Evolutionary conservation across 2,888 invertebrate genomes (phyloP).

Genomic region (Ectemnius lituratus): DNA sequence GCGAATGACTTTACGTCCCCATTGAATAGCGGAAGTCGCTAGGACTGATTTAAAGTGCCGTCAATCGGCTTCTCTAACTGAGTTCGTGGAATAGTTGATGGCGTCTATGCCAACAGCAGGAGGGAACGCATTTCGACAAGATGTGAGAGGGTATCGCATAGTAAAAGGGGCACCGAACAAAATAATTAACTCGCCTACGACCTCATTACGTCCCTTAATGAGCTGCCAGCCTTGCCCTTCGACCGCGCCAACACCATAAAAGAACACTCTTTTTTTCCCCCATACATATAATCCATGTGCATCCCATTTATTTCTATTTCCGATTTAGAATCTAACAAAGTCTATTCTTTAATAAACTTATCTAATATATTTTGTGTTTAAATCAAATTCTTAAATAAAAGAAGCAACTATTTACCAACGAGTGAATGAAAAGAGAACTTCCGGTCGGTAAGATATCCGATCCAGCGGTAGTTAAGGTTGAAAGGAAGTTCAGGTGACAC

Average conservation of each 20-base stretch:
- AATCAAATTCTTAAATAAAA: no score
- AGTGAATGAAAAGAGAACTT: not conserved
- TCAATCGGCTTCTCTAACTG: constrained; percentile 53
- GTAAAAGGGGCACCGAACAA: constrained; percentile 11
- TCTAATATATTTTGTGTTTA: no score
- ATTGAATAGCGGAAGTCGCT: constrained; percentile 41
- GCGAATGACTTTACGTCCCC: constrained; percentile 14
- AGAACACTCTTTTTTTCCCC: not conserved
- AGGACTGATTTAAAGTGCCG: constrained; percentile 53
- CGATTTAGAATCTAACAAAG: no score
- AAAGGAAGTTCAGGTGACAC: not conserved
- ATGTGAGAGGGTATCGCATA: constrained; percentile 9
- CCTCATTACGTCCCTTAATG: constrained; percentile 62
- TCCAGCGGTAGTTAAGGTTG: not conserved
- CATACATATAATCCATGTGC: no score
- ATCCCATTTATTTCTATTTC: no score
- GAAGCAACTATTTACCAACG: not conserved
- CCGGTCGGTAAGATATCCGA: not conserved
- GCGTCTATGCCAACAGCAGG: not conserved
- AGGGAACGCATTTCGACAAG: not conserved
- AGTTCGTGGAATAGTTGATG: constrained; percentile 45
- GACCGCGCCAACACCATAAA: not conserved
- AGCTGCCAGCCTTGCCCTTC: constrained; percentile 11
- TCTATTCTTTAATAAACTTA: no score
- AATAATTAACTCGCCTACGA: constrained; percentile 69